A percentile compares a stretch with the other conserved stretches of the same genome.
Conservation (phyloP, 2,113 vertebrate genomes). For the Guaruba guarouba region DNA sequence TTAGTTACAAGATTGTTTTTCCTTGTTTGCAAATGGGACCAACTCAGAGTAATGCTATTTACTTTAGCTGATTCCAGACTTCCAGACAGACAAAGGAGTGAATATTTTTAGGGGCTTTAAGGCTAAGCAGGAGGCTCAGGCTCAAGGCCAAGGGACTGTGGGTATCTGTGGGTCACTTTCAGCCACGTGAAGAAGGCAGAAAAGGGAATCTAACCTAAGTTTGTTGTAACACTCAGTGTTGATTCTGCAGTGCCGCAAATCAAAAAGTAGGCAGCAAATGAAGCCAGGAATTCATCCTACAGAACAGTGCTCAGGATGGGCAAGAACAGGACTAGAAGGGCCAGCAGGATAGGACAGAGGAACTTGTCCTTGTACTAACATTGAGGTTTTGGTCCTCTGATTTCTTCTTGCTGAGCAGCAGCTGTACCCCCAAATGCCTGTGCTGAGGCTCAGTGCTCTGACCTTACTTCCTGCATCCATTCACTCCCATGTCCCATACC, state of each 20-base stretch:
- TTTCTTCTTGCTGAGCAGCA: not conserved
- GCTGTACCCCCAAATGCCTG: accelerated
- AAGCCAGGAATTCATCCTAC: not conserved
- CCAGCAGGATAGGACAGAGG: too few species aligned
- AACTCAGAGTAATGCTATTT: slow-evolving; percentile 30
- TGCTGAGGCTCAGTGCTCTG: not conserved
- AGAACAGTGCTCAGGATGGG: not conserved
- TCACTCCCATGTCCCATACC: not conserved
- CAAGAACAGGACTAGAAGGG: not conserved
- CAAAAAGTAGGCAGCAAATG: not conserved
- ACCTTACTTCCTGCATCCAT: not conserved
- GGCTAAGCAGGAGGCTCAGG: not conserved
- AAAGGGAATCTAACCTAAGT: not conserved
- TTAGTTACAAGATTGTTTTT: not conserved
- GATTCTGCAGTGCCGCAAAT: not conserved
- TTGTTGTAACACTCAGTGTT: not conserved
- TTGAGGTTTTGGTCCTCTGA: not conserved
- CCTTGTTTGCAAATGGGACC: not conserved
- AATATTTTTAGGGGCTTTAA: slow-evolving; percentile 34
- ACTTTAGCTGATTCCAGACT: slow-evolving; percentile 21
- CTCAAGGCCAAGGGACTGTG: not conserved
- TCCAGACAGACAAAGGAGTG: not conserved
- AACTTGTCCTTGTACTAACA: not conserved
- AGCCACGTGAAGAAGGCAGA: not conserved
- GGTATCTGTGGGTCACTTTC: not conserved